Evolutionary conservation across 2,888 invertebrate genomes (phyloP), one percentile per base, ranked within the genome.

Genomic region (Patella pellucida): DNA sequence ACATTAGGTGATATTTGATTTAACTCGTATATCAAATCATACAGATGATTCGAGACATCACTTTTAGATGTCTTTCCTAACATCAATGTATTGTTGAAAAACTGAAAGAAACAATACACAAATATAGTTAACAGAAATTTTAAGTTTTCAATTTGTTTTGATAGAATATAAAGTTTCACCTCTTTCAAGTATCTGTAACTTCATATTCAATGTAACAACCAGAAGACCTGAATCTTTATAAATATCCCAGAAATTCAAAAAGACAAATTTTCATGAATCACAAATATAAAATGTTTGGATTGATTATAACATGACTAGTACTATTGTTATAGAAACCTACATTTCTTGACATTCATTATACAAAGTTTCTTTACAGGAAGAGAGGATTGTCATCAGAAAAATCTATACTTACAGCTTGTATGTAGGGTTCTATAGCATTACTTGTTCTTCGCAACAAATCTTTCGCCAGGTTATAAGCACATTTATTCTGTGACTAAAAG

Each of bases 11-110:
- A 96, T 85, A 98, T 97, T 89, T 95, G 95, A 92, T 98, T 96
- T 84, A 99, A 92, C 92, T 99, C 98, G 90, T 98, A 98, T 82
- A 99, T 97, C 81, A 99, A 93, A 92, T 98, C 97, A 91, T 97
- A 98, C 56, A 98, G 95, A 73, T 90, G 86, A 68, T 85, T 87
- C 1, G 90, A 88, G 52, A 92, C 83, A 50, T 89, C 89, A 83
- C 89, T 90, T 76, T 90, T 89, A 12, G 90, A 86, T 11, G 96
- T 95, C 91, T 96, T 97, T 75, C 97, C 97, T 91, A 97, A 93
- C 86, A 98, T 96, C 76, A 98, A 92, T 62, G 97, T 96, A 91
- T 97, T 97, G 92, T 98, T 98, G 93, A 98, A 98, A 91, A 98
- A 98, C 95, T 97, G 92, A 68, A 79, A 81, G 56, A 56, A 19